phyloP scores from a whole-genome alignment of 1,140 invertebrate genomes.

The Cataglyphis hispanica region DNA sequence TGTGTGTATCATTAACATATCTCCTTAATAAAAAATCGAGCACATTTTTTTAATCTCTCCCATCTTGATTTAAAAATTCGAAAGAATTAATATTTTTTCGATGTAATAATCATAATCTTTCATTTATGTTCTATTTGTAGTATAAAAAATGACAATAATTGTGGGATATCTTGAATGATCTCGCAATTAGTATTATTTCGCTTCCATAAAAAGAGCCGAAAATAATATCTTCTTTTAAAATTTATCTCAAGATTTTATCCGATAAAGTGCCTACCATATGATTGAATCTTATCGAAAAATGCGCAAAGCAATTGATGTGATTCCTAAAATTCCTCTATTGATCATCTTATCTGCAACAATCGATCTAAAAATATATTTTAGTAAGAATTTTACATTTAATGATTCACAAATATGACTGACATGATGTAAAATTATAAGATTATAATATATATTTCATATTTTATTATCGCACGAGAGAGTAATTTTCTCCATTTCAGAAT shows the following conservation, averaged over 20 bases:
- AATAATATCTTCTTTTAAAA: background rate
- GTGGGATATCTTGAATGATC: background rate
- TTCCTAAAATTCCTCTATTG: background rate
- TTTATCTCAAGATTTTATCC: slow-evolving; percentile 2
- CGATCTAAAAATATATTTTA: background rate
- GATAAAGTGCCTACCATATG: background rate
- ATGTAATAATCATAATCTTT: background rate
- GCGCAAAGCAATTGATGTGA: background rate
- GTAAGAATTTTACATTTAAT: slow-evolving; percentile 31
- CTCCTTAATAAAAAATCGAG: background rate
- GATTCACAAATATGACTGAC: slow-evolving; percentile 20
- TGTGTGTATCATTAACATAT: background rate
- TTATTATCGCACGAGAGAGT: slow-evolving; percentile 8
- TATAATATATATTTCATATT: slow-evolving; percentile 5
- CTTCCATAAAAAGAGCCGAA: background rate
- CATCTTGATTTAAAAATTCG: background rate
- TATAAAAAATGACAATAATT: background rate
- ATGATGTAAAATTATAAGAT: slow-evolving; percentile 6
- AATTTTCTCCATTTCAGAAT: background rate
- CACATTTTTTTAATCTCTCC: background rate
- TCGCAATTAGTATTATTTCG: background rate
- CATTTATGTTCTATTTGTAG: background rate
- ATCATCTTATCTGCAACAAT: slow-evolving; percentile 8
- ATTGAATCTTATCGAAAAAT: slow-evolving; percentile 31
- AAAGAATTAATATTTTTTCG: background rate